Evolutionary conservation across 2,888 invertebrate species (phyloP).

Genomic region (Tipula helvola): DNA sequence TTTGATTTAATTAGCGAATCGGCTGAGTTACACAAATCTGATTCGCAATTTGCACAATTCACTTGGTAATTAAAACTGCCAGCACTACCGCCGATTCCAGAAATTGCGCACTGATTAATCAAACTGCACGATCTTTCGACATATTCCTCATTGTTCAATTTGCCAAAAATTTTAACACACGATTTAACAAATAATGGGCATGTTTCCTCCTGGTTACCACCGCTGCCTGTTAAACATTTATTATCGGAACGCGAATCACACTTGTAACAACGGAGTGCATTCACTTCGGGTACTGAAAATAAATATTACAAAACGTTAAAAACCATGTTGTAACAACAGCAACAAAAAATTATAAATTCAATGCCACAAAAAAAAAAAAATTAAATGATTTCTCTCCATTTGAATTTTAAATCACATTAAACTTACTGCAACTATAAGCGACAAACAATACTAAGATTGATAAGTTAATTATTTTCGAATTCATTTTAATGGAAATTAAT

Average conservation of each 20-base stretch:
- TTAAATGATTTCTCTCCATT: neutral
- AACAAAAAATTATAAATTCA: neutral
- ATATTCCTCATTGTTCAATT: neutral
- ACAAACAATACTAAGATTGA: neutral
- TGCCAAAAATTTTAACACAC: neutral
- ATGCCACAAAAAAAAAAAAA: neutral
- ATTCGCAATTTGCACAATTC: neutral
- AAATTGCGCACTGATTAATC: neutral
- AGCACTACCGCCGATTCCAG: neutral
- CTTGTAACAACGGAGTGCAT: neutral
- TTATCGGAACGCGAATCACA: neutral
- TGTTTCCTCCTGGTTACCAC: neutral
- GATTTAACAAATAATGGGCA: neutral
- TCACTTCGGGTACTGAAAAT: neutral
- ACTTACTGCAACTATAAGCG: neutral
- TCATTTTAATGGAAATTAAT: neutral
- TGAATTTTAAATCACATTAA: neutral
- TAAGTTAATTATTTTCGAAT: neutral
- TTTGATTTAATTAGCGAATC: neutral
- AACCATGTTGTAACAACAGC: neutral
- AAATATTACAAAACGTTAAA: neutral
- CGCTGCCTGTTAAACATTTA: neutral
- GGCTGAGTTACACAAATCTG: neutral
- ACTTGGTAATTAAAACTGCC: neutral
- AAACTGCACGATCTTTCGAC: neutral